Evolutionary conservation across 1,140 invertebrate genomes (phyloP).

Genomic region (Apis cerana): DNA sequence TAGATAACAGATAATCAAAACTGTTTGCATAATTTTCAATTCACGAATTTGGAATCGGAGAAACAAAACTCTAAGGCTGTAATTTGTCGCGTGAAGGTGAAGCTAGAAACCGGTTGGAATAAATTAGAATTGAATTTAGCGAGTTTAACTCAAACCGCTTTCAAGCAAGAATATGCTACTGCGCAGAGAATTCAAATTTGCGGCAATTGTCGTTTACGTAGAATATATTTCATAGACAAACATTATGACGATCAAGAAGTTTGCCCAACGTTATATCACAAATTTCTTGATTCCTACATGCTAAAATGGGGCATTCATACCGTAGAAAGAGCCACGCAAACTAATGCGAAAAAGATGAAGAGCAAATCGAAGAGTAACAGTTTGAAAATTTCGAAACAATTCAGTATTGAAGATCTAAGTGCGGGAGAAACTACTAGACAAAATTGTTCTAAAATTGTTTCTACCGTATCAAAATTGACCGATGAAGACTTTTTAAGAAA

Average conservation of each 20-base stretch:
- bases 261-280: constrained; percentile 58
- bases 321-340: constrained; percentile 65
- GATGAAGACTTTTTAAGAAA: constrained; percentile 52
- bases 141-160: constrained; percentile 58
- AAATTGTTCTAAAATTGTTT: neutral
- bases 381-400: neutral
- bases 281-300: constrained; percentile 72
- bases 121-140: constrained; percentile 69
- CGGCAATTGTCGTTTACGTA: constrained; percentile 68
- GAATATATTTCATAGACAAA: constrained; percentile 70
- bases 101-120: constrained; percentile 70
- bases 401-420: neutral
- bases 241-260: constrained; percentile 68
- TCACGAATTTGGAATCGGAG: constrained; percentile 48
- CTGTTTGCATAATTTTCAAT: constrained; percentile 52
- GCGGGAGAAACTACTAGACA: neutral
- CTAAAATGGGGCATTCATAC: constrained; percentile 69
- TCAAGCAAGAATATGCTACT: constrained; percentile 61
- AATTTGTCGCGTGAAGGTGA: constrained; percentile 36
- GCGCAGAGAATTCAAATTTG: constrained; percentile 66
- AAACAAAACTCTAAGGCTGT: constrained; percentile 34
- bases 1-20: constrained; percentile 59
- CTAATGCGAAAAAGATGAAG: constrained; percentile 45
- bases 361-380: neutral
- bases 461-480: neutral